Conservation (phyloP, 2,888 invertebrate species). For the Lycaena phlaeas region DNA sequence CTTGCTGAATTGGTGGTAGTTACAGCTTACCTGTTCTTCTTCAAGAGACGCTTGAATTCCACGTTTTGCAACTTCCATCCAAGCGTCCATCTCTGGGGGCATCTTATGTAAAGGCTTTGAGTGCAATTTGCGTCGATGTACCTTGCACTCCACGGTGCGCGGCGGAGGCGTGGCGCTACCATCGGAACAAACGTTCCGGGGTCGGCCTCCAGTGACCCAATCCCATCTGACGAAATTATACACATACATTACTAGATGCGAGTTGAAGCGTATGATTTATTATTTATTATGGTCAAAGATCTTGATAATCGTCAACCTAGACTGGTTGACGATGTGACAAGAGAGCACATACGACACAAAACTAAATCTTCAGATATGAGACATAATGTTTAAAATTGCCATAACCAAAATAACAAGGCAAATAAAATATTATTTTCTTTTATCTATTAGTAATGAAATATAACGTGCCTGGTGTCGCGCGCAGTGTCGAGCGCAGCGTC, state of each 20-base stretch:
- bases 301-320: no score
- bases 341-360: no score
- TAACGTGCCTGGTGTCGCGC: conserved; percentile 14
- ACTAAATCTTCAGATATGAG: no score
- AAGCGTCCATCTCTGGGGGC: conserved; percentile 77
- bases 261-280: no score
- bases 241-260: no score
- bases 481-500: conserved; percentile 33
- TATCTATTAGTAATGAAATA: no score
- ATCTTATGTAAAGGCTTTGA: conserved; percentile 80
- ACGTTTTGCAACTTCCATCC: conserved; percentile 77
- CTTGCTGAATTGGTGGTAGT: no score
- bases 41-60: conserved; percentile 75
- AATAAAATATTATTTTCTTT: no score
- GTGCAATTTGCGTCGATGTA: conserved; percentile 78
- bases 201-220: conserved; percentile 84
- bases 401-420: no score
- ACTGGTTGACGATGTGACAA: no score
- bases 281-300: no score
- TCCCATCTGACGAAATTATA: conserved; percentile 82
- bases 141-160: conserved; percentile 51
- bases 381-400: no score
- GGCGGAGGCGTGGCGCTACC: conserved; percentile 30
- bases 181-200: conserved; percentile 30
- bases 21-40: conserved; percentile 68